Conservation (phyloP, 2,113 vertebrate species). For the Rhizomys pruinosus region DNA sequence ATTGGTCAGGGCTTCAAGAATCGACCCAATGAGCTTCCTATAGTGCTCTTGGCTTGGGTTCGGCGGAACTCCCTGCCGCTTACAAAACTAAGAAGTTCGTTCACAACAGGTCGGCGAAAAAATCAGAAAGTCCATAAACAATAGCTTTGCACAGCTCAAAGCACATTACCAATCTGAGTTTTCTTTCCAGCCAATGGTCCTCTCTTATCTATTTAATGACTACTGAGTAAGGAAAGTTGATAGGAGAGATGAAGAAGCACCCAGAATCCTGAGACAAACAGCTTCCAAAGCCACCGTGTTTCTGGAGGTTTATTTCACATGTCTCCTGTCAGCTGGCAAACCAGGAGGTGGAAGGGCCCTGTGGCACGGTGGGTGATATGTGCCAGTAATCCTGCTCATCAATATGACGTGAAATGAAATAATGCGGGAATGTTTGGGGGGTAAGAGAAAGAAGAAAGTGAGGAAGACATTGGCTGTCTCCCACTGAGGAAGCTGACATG, state of each 20-base stretch:
- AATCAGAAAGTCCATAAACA: too few species aligned
- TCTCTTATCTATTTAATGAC: background rate
- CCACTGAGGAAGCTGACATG: slow-evolving; percentile 78
- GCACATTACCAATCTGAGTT: background rate
- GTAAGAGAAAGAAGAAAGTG: slow-evolving; percentile 38
- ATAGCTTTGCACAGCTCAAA: background rate
- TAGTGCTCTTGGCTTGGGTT: too few species aligned
- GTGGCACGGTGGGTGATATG: background rate
- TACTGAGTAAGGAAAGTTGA: slow-evolving; percentile 1
- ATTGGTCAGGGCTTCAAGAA: too few species aligned
- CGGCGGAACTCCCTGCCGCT: too few species aligned
- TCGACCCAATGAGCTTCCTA: too few species aligned
- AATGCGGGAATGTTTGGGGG: slow-evolving; percentile 36
- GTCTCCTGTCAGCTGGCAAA: slow-evolving; percentile 34
- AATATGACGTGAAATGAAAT: slow-evolving; percentile 34
- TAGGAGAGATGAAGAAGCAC: background rate
- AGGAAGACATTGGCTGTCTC: slow-evolving; percentile 18
- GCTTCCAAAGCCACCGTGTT: background rate
- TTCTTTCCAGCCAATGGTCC: background rate
- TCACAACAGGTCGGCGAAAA: too few species aligned
- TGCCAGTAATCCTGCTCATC: background rate
- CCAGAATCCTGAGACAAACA: background rate
- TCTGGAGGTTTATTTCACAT: background rate
- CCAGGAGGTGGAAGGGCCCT: background rate
- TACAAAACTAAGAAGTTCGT: too few species aligned